These are phyloP conservation scores for Champsocephalus esox DNA, from an alignment of 2,797 vertebrate genomes.

Conservation along the genomic window DNA sequence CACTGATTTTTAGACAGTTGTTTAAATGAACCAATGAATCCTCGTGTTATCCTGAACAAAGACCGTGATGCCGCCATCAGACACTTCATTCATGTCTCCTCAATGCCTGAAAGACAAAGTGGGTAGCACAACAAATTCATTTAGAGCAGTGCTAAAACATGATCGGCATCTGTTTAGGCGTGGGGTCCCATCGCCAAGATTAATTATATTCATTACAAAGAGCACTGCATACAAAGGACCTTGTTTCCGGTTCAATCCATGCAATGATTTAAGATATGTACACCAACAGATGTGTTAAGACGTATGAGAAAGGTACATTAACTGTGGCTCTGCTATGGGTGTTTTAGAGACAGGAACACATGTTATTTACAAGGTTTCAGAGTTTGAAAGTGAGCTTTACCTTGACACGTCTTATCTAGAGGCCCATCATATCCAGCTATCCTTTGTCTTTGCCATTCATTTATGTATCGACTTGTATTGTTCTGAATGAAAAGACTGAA, in stretches of 20 bases:
- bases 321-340: slow-evolving; percentile 13
- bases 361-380: slow-evolving; percentile 16
- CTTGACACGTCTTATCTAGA: background rate
- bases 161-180: slow-evolving; percentile 81
- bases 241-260: slow-evolving; percentile 54
- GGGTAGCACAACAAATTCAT: slow-evolving; percentile 84
- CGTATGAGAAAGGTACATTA: slow-evolving; percentile 4
- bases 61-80: slow-evolving; percentile 78
- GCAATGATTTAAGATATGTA: slow-evolving; percentile 45
- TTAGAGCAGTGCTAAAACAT: slow-evolving; percentile 80
- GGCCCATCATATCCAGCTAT: background rate
- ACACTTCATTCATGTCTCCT: slow-evolving; percentile 80
- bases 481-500: background rate
- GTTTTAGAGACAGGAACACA: background rate
- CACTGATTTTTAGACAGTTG: slow-evolving; percentile 75
- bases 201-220: slow-evolving; percentile 80
- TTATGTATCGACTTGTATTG: background rate
- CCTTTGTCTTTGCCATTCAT: background rate
- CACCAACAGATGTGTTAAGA: slow-evolving; percentile 29
- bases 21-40: slow-evolving; percentile 78
- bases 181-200: slow-evolving; percentile 75
- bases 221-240: slow-evolving; percentile 68
- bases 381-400: slow-evolving; percentile 10
- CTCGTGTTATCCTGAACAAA: slow-evolving; percentile 78
- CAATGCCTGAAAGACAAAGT: slow-evolving; percentile 81